Conservation (phyloP, 2,888 invertebrate species). For the Oscheius sp. region DNA sequence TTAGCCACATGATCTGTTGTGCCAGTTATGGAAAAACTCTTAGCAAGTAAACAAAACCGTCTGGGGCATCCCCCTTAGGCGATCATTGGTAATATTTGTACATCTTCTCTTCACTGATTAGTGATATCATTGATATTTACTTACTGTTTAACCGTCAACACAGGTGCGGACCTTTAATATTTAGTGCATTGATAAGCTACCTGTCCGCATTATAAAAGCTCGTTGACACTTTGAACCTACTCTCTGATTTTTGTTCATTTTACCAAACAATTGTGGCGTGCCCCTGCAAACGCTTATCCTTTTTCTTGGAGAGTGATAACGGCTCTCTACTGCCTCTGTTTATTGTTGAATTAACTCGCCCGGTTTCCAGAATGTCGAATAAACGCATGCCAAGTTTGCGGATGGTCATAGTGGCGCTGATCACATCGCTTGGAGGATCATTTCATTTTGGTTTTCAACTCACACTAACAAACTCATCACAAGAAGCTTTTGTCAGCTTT, state of each 20-base stretch:
- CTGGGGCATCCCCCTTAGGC: too few species aligned
- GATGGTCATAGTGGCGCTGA: constrained; percentile 50
- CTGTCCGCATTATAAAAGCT: neutral
- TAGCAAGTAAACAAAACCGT: too few species aligned
- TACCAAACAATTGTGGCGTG: neutral
- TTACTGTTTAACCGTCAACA: too few species aligned
- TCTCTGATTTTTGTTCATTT: neutral
- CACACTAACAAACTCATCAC: constrained; percentile 64
- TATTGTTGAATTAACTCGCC: neutral
- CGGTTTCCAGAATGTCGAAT: constrained; percentile 31
- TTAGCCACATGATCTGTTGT: too few species aligned
- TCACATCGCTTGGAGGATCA: constrained; percentile 58
- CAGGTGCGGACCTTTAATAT: too few species aligned
- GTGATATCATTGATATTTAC: too few species aligned
- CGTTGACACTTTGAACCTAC: neutral
- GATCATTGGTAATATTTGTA: too few species aligned
- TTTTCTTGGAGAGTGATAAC: constrained; percentile 21
- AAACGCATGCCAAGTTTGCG: constrained; percentile 46
- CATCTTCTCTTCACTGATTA: too few species aligned
- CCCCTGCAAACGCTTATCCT: neutral
- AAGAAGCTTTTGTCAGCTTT: constrained; percentile 60
- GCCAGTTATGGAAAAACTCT: too few species aligned
- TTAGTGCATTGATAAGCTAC: neutral
- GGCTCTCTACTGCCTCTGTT: neutral
- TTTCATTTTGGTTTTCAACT: constrained; percentile 68